Evolutionary conservation across 2,113 vertebrate species (phyloP), one percentile per base, ranked within the genome.

Genomic region (Hippocampus comes): DNA sequence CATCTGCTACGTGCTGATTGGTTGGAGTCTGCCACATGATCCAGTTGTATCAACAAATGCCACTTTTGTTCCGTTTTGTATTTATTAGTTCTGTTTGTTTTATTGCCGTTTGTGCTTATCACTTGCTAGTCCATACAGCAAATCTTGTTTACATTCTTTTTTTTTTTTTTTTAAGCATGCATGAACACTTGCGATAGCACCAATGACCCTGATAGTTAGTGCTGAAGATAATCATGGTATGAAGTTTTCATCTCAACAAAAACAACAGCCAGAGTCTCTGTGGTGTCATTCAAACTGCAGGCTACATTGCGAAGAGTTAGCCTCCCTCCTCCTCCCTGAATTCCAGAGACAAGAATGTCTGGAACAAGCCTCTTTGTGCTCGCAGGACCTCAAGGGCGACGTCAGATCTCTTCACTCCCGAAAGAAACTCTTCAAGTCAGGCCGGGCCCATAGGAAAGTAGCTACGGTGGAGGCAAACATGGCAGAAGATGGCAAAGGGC

Each of bases 401-500:
- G 15, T 5, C 15, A 73, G 41, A 79, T 68, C 71, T 72, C 65
- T 60, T 30, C 63, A 48, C 23, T 66, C 71, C 60, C 78, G 66
- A 79, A 86, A 82, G 73, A 80, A 75, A 73, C 67, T 71, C 63
- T 85, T 82, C 72, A 78, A 73, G 75, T 78, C 68, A 42, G 73
- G 60, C 65, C 43, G 43, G 67, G 77, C 80, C 74, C 56, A 12
- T 71, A 79, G 75, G 78, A 92, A 92, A 91, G 94, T 94, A 93
- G 87, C 87, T 91, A 87, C 82, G 90, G 91, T 87, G 92, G 90
- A 87, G 90, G 90, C 91, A 93, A 93, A 94, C 91, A 93, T 85
- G 79, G 83, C 82, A 87, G 92, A 92, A 94, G 92, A 95, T 92
- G 93, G 93, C 80, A 88, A 91, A 86, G 79, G 79, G 89, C 87